Evolutionary conservation across 2,888 invertebrate species (phyloP).

Genomic region (Heterodera filipjevi): DNA sequence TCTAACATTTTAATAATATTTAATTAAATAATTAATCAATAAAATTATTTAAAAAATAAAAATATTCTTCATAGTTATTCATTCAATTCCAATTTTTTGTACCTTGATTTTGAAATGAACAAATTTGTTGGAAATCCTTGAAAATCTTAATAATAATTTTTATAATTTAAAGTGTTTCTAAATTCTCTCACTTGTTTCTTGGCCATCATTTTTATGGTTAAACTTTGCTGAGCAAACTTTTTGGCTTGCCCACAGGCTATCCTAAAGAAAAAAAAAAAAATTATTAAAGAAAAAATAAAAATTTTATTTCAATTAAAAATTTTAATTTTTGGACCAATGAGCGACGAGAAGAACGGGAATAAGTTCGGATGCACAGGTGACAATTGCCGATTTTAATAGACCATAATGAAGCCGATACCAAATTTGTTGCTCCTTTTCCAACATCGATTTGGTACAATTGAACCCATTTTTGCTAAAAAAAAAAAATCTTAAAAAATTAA

Average conservation of each 20-base stretch:
- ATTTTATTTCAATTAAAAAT: neutral
- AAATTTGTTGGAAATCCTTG: too few species aligned
- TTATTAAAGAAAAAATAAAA: neutral
- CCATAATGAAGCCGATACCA: slow-evolving; percentile 30
- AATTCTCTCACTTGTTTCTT: too few species aligned
- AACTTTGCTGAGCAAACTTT: slow-evolving; percentile 8
- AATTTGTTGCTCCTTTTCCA: slow-evolving; percentile 16
- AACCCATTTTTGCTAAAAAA: slow-evolving; percentile 24
- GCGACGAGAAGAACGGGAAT: slow-evolving; percentile 22
- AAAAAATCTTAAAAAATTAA: neutral
- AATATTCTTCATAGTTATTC: too few species aligned
- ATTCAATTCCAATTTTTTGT: too few species aligned
- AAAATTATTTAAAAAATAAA: too few species aligned
- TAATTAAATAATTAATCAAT: too few species aligned
- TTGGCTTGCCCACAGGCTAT: slow-evolving; percentile 23
- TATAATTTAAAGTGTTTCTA: too few species aligned
- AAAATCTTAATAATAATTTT: too few species aligned
- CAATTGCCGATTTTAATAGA: slow-evolving; percentile 18
- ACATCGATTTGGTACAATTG: neutral
- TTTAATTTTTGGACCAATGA: slow-evolving; percentile 16
- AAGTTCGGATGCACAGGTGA: slow-evolving; percentile 22
- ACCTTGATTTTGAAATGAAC: too few species aligned
- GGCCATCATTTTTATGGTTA: too few species aligned
- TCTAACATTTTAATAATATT: too few species aligned
- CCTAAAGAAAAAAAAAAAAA: neutral